phyloP scores from a whole-genome alignment of 1,140 invertebrate species.

The Drosophila orosa region DNA sequence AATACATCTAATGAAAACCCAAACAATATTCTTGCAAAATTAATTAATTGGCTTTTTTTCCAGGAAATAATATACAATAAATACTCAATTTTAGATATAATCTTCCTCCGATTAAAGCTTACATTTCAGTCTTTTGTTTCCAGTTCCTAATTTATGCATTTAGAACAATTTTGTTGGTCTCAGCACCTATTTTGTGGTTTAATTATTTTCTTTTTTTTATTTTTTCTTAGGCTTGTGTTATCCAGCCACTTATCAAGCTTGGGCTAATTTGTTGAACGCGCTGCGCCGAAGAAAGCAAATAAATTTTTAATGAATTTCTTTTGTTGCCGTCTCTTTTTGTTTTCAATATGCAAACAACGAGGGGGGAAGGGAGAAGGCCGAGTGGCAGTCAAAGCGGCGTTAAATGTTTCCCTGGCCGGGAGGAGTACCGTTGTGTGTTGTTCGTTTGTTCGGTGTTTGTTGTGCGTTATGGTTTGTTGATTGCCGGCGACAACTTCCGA shows the following conservation, averaged over 20 bases:
- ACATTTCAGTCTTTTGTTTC: constrained; percentile 4
- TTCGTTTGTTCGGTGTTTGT: constrained; percentile 31
- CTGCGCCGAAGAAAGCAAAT: constrained; percentile 25
- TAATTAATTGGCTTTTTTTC: background rate
- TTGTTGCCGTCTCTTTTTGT: constrained; percentile 15
- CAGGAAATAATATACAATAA: background rate
- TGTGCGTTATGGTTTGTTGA: constrained; percentile 82
- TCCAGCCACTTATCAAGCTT: constrained; percentile 39
- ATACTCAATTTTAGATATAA: background rate
- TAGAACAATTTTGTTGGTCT: constrained; percentile 13
- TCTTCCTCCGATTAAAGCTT: background rate
- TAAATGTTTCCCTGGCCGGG: constrained; percentile 63
- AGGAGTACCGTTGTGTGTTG: constrained; percentile 60
- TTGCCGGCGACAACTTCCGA: constrained; percentile 79
- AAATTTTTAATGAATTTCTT: constrained; percentile 70
- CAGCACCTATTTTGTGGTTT: constrained; percentile 24
- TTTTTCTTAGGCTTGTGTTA: background rate
- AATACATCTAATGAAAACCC: background rate
- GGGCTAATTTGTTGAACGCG: constrained; percentile 63
- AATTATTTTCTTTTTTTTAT: constrained; percentile 34
- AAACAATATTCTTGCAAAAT: background rate
- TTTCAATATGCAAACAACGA: constrained; percentile 49
- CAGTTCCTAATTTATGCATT: constrained; percentile 47
- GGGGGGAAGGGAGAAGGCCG: constrained; percentile 1
- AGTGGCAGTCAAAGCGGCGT: constrained; percentile 52